phyloP scores from a whole-genome alignment of 1,140 invertebrate species.

The Nylanderia fulva region DNA sequence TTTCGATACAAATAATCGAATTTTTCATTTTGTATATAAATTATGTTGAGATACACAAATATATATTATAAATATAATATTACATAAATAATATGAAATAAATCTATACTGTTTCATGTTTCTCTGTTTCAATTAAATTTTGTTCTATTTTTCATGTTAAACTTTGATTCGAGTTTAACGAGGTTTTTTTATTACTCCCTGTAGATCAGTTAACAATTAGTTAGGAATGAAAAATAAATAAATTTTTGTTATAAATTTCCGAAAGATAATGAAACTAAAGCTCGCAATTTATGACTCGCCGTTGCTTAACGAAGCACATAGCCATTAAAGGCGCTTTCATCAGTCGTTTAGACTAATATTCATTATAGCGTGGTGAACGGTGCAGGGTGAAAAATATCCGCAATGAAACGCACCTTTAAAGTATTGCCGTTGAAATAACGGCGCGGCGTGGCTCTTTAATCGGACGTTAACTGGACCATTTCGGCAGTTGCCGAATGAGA shows the following conservation, averaged over 20 bases:
- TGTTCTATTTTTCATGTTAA: background rate
- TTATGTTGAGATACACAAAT: no score
- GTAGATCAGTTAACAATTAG: background rate
- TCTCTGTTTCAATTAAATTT: background rate
- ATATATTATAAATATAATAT: background rate
- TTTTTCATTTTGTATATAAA: background rate
- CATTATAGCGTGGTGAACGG: slow-evolving; percentile 41
- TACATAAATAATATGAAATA: background rate
- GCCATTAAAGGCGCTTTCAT: slow-evolving; percentile 50
- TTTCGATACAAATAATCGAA: background rate
- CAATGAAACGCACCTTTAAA: slow-evolving; percentile 54
- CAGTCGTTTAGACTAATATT: slow-evolving; percentile 11
- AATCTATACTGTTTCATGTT: background rate
- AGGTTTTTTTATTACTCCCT: background rate
- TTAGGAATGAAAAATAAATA: background rate
- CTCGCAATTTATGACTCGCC: background rate
- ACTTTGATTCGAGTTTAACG: background rate
- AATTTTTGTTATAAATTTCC: slow-evolving; percentile 15
- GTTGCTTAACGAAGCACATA: slow-evolving; percentile 30
- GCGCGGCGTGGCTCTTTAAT: slow-evolving; percentile 43
- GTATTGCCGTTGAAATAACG: slow-evolving; percentile 42
- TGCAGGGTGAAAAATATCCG: slow-evolving; percentile 1
- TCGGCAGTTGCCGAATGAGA: slow-evolving; percentile 1
- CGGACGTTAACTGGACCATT: slow-evolving; percentile 54
- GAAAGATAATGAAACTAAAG: background rate